A percentile compares a stretch with the other conserved stretches of the same genome.
Evolutionary conservation across 1,140 invertebrate genomes (phyloP).

Genomic region (Liolophura sinensis): DNA sequence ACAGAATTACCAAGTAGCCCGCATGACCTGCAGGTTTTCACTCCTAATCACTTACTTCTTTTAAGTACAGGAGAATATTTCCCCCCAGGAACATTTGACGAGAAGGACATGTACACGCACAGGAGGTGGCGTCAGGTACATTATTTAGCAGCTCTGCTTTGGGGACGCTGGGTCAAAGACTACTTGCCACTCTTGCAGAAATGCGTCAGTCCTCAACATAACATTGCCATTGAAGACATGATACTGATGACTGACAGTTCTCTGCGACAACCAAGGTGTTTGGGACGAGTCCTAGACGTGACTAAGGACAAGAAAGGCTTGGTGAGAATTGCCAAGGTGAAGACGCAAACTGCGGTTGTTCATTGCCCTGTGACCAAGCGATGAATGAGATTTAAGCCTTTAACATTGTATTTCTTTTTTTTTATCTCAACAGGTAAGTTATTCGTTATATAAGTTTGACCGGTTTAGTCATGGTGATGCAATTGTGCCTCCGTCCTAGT

Average conservation of each 20-base stretch:
- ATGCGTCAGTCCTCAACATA: background rate
- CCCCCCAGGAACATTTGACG: conserved; percentile 6
- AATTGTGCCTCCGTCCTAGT: too few species aligned
- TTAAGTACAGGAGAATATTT: background rate
- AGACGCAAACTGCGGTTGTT: background rate
- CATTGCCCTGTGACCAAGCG: background rate
- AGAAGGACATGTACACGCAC: conserved; percentile 1
- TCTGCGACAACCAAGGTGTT: background rate
- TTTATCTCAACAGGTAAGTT: too few species aligned
- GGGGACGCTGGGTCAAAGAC: conserved; percentile 7
- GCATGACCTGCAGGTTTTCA: background rate
- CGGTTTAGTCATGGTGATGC: too few species aligned
- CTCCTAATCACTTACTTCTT: conserved; percentile 6
- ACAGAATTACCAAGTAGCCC: background rate
- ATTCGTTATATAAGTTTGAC: too few species aligned
- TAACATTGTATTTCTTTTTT: too few species aligned
- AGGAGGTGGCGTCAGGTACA: conserved; percentile 3
- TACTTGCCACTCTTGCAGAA: conserved; percentile 2
- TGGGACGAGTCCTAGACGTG: background rate
- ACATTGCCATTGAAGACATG: background rate
- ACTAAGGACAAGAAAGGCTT: background rate
- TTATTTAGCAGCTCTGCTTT: conserved; percentile 6
- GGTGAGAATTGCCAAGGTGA: background rate
- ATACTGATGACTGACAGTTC: background rate
- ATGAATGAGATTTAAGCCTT: too few species aligned